Conservation (phyloP, 1,140 invertebrate genomes). For the Zophobas atratus region DNA sequence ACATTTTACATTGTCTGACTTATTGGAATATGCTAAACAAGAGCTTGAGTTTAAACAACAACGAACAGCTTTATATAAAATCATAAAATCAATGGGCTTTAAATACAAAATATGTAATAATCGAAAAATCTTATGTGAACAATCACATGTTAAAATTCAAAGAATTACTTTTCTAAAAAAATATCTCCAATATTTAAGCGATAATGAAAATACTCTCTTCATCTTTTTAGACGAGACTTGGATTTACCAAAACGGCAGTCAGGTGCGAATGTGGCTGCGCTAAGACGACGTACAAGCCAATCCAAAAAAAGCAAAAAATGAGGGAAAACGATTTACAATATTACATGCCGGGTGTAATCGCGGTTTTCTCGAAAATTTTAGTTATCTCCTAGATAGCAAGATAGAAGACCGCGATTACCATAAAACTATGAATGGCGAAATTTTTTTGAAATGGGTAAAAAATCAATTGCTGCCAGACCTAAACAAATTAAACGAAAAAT, state of each 20-base stretch:
- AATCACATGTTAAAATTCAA: background rate
- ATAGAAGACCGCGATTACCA: background rate
- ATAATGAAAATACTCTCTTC: background rate
- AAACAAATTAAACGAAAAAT: background rate
- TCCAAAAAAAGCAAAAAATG: background rate
- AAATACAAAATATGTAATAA: background rate
- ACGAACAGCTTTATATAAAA: background rate
- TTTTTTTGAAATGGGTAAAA: background rate
- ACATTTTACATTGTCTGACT: background rate
- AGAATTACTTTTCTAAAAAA: background rate
- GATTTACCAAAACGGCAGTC: background rate
- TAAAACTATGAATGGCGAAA: background rate
- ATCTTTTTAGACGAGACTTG: background rate
- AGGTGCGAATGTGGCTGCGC: background rate
- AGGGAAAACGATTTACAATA: background rate
- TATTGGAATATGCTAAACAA: background rate
- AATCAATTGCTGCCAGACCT: background rate
- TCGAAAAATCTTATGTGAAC: background rate
- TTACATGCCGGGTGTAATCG: background rate
- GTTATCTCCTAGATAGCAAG: background rate
- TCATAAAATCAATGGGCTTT: background rate
- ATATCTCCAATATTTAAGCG: background rate
- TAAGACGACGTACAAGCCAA: background rate
- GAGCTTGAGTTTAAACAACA: background rate
- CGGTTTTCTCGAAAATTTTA: background rate